Base-by-base conservation (phyloP, 2,797 vertebrate species). In the Anabacerthia variegaticeps region DNA sequence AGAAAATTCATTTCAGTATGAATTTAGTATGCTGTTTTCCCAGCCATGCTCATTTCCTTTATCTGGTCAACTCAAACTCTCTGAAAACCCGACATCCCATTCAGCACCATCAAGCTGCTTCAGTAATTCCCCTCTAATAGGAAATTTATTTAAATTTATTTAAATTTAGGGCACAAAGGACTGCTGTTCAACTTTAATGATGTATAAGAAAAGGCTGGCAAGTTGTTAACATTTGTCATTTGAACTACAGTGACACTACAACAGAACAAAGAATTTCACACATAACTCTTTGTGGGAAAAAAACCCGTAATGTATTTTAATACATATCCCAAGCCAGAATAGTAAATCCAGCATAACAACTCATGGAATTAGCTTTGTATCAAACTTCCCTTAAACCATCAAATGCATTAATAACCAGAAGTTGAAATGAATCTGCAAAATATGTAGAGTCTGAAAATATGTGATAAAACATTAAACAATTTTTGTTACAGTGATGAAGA, bases 191-290 rank as follows among this genome's bases (percentile, higher is more conserved):
- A 46, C 10, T 85, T 82, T 32, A 91, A 75, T 43, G 23, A 55
- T 36, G 4, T 41, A 2, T 24, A 67, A 83, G 55, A 82, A 68
- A 63, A 71, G 19, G 41, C 1, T 77, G 49, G 41, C 37, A 90
- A 75, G 24, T 68, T 91, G 51, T 92, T 79, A 92, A 80, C 34
- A 63, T 7, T 67, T 83, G 65, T 75, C 37, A 65, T 72, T 55
- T 72, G 49, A 92, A 75, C 19, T 61, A 32, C 18, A 37, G 2
- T 68, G 69, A 84, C 23, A 13, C 27, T 46, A 63, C 16, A 49
- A 0, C 52, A 20, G 14, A 78, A 54, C 17, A 66, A 91, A 75
- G 32, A 86, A 74, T 44, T 82, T 48, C 44, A 69, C 2, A 7
- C 6, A 2, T 20, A 59, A 73, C 6, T 37, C 27, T 74, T 67